Base-by-base conservation (phyloP, 2,113 vertebrate species). In the Brachypodius melanocephalos region DNA sequence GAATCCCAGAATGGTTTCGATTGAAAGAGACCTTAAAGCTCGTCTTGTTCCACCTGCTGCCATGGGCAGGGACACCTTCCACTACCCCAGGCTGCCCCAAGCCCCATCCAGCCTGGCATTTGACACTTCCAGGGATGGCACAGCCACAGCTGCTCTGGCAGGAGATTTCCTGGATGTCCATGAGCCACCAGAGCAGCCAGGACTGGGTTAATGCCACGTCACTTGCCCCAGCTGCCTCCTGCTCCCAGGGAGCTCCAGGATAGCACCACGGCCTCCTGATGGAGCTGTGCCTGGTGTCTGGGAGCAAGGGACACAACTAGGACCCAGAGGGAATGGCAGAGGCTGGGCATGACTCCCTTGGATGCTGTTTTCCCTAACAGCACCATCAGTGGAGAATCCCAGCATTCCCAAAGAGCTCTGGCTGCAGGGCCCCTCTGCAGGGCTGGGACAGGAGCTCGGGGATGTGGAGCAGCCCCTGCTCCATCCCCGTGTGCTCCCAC, bases 401-500 rank as follows among this genome's bases (percentile, higher is more conserved):
- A 14, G 32, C 0, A 0, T 15, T 82, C 43, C 66, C 67, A 8
- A 31, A 15, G 5, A 57, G 71, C 48, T 36, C 48, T 0, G 1
- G 28, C 36, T 43, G 57, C 12, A 21, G 67, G 17, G 43, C 6
- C 19, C 7, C 8, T 4, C 9, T 42, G 19, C 42, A 1, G 3
- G 21, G 6, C 48, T 24, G 61, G 81, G 40, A 13, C 3, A 5
- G 65, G 65, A 54, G 48, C 11, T 12, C 0, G 0, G 17, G 21
- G 36, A 25, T 13, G 51, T 32, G 49, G 8, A 28, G 19, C 81
- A 85, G 49, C 28, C 14, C 7, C 73, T 9, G 29, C 38, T 26
- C 26, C 3, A 2, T 2, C 40, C 32, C 40, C 0, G 0, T 6
- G 17, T 5, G 80, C 20, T 25, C 21, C 69, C 2, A 4, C 6